These are phyloP conservation scores for Corythaeola cristata DNA, from an alignment of 2,113 vertebrate species.

Conservation along the genomic window DNA sequence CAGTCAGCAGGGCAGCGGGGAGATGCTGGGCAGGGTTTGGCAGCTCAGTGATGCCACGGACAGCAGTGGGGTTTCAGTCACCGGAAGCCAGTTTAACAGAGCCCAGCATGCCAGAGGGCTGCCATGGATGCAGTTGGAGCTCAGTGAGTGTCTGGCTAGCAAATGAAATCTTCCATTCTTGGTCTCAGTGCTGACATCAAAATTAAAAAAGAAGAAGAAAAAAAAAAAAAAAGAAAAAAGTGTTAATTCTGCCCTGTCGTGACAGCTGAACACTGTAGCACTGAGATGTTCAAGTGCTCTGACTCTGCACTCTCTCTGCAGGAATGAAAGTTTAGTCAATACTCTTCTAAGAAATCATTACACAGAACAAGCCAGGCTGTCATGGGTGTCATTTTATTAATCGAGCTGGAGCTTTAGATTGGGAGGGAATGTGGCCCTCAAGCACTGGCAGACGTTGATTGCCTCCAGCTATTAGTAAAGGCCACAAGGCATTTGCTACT, in stretches of 20 bases:
- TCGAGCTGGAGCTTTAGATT: neutral
- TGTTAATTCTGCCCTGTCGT: neutral
- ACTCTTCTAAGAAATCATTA: neutral
- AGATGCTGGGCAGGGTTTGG: neutral
- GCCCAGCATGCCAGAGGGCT: neutral
- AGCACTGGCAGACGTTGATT: neutral
- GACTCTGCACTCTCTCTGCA: neutral
- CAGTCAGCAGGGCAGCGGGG: neutral
- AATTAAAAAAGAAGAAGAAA: neutral
- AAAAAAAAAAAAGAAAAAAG: neutral
- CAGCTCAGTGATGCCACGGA: neutral
- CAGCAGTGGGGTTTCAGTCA: neutral
- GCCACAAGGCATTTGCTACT: neutral
- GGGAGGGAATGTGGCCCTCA: neutral
- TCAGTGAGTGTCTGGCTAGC: neutral
- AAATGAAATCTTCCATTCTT: neutral
- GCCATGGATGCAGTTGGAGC: neutral
- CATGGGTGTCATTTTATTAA: neutral
- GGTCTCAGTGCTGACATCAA: neutral
- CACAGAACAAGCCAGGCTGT: neutral
- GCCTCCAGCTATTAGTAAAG: neutral
- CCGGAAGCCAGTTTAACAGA: neutral
- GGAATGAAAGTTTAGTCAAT: neutral
- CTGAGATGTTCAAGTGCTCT: neutral
- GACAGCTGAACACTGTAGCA: rapidly evolving